Evolutionary conservation across 2,888 invertebrate genomes (phyloP).

Genomic region (Heliconius ismenius): DNA sequence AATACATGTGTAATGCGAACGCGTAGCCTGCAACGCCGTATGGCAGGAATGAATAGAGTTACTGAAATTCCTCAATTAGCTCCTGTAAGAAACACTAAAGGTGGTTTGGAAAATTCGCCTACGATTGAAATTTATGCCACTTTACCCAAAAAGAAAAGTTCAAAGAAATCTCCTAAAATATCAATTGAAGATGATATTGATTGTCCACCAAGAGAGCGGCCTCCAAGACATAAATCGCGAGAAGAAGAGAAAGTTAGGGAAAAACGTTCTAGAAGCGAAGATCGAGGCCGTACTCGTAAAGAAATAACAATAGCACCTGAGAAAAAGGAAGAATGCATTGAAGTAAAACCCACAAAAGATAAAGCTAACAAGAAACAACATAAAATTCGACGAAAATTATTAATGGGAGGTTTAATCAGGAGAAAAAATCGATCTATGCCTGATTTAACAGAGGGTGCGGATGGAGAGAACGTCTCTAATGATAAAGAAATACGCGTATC

Average conservation of each 20-base stretch:
- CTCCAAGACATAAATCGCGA: slow-evolving; percentile 86
- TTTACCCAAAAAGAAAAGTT: slow-evolving; percentile 91
- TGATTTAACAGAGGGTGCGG: slow-evolving; percentile 91
- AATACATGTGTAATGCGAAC: slow-evolving; percentile 96
- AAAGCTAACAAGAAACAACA: slow-evolving; percentile 93
- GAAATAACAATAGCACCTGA: slow-evolving; percentile 87
- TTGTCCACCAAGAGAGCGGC: slow-evolving; percentile 86
- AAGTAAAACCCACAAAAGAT: slow-evolving; percentile 75
- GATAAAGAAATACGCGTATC: slow-evolving; percentile 71
- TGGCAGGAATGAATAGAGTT: slow-evolving; percentile 86
- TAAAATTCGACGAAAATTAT: slow-evolving; percentile 91
- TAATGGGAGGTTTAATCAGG: slow-evolving; percentile 94
- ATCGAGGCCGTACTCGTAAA: slow-evolving; percentile 88
- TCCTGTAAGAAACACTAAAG: slow-evolving; percentile 88
- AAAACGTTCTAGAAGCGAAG: slow-evolving; percentile 92
- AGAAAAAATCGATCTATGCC: slow-evolving; percentile 96
- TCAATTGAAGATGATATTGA: slow-evolving; percentile 88
- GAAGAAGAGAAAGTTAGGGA: slow-evolving; percentile 87
- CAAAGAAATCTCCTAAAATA: slow-evolving; percentile 85
- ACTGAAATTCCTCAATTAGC: slow-evolving; percentile 82
- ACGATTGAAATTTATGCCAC: slow-evolving; percentile 95
- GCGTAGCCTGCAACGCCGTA: slow-evolving; percentile 90
- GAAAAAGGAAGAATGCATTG: slow-evolving; percentile 83
- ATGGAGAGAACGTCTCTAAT: slow-evolving; percentile 71
- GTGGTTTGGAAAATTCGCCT: slow-evolving; percentile 88